phyloP scores from a whole-genome alignment of 1,140 invertebrate genomes.

The Drosophila virilis region DNA sequence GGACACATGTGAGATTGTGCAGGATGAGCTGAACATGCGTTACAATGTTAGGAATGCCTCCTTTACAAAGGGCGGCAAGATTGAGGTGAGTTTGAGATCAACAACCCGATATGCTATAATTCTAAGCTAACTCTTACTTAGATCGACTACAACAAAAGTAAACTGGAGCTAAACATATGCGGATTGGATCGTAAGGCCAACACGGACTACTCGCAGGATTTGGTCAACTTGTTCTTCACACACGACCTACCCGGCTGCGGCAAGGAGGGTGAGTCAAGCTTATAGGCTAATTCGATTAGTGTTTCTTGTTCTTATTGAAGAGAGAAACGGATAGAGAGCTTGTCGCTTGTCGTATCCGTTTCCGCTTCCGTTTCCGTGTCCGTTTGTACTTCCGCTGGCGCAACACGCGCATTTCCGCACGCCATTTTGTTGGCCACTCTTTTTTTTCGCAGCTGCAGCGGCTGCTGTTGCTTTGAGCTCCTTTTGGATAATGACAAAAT shows the following conservation, averaged over 20 bases:
- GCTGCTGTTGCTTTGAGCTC: constrained; percentile 34
- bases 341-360: constrained; percentile 67
- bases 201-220: constrained; percentile 78
- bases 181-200: constrained; percentile 63
- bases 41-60: constrained; percentile 69
- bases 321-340: constrained; percentile 41
- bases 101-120: neutral
- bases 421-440: constrained; percentile 51
- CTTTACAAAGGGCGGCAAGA: constrained; percentile 69
- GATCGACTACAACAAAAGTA: constrained; percentile 56
- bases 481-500: constrained; percentile 71
- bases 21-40: constrained; percentile 55
- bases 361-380: constrained; percentile 56
- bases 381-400: constrained; percentile 40
- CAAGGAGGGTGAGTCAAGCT: constrained; percentile 61
- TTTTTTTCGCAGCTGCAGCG: constrained; percentile 11
- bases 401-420: constrained; percentile 71
- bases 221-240: constrained; percentile 82
- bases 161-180: constrained; percentile 70
- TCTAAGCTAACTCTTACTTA: constrained; percentile 3
- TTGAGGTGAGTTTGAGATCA: constrained; percentile 59
- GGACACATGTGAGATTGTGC: constrained; percentile 75
- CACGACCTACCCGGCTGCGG: constrained; percentile 68
- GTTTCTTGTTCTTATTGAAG: constrained; percentile 14
- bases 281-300: constrained; percentile 64